Conservation (phyloP, 2,113 vertebrate genomes). For the Ailuropoda melanoleuca region DNA sequence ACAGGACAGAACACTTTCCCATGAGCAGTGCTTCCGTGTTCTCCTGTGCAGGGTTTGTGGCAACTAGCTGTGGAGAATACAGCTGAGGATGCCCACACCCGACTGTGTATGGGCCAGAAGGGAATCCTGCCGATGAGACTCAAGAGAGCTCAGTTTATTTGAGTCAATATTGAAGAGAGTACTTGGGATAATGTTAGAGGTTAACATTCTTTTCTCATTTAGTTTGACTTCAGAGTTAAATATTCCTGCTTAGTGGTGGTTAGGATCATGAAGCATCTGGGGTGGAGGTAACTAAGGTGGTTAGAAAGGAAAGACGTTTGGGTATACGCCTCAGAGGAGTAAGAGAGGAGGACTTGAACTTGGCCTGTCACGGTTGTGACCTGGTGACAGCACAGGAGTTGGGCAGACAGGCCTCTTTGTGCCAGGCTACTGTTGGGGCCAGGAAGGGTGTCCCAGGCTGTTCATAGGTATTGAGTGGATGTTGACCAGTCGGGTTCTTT, state of each 20-base stretch:
- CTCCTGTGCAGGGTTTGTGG: background rate
- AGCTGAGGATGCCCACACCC: background rate
- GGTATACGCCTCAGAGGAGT: background rate
- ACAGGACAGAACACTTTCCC: background rate
- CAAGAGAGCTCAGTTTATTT: background rate
- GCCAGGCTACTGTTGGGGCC: background rate
- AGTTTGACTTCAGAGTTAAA: background rate
- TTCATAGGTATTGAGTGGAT: background rate
- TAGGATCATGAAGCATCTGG: background rate
- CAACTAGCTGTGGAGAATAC: background rate
- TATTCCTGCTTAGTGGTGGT: background rate
- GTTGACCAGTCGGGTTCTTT: background rate
- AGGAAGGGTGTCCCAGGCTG: rapidly evolving
- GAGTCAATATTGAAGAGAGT: background rate
- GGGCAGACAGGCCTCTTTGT: background rate
- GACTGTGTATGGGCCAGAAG: background rate
- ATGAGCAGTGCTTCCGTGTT: background rate
- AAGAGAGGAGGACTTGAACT: background rate
- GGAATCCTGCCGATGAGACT: background rate
- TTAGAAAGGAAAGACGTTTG: background rate
- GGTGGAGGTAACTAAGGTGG: background rate
- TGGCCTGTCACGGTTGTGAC: background rate
- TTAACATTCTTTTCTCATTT: background rate
- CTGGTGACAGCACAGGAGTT: background rate
- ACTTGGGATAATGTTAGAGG: background rate